Evolutionary conservation across 2,888 invertebrate genomes (phyloP).

Genomic region (Callinectes sapidus): DNA sequence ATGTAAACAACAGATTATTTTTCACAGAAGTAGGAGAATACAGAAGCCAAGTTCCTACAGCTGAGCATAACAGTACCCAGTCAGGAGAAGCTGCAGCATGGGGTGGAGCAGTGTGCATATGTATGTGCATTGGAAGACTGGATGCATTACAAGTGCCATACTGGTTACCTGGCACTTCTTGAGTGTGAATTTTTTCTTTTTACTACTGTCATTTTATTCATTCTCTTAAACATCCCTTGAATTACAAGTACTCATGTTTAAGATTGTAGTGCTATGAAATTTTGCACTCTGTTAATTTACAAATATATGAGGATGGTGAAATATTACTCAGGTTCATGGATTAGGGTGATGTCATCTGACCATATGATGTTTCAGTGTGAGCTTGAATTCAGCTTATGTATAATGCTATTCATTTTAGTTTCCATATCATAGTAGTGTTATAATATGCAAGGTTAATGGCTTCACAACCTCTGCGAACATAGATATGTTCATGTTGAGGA

Average conservation of each 20-base stretch:
- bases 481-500: too few species aligned
- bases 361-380: not conserved
- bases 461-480: too few species aligned
- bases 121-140: constrained; percentile 99
- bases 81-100: constrained; percentile 87
- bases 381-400: not conserved
- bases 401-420: not conserved
- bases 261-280: not conserved
- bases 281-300: too few species aligned
- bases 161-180: constrained; percentile 98
- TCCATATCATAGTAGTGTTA: not conserved
- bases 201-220: not conserved
- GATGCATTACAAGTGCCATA: constrained; percentile 96
- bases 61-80: constrained; percentile 91
- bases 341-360: not conserved
- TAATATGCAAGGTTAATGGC: not conserved
- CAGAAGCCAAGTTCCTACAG: constrained; percentile 90
- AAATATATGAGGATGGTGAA: not conserved
- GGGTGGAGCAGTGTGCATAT: too few species aligned
- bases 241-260: not conserved
- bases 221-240: too few species aligned
- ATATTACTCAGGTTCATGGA: not conserved
- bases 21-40: constrained; percentile 86
- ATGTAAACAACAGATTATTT: not conserved
- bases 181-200: constrained; percentile 75